Evolutionary conservation across 1,140 invertebrate species (phyloP).

Genomic region (Drosophila parvula): DNA sequence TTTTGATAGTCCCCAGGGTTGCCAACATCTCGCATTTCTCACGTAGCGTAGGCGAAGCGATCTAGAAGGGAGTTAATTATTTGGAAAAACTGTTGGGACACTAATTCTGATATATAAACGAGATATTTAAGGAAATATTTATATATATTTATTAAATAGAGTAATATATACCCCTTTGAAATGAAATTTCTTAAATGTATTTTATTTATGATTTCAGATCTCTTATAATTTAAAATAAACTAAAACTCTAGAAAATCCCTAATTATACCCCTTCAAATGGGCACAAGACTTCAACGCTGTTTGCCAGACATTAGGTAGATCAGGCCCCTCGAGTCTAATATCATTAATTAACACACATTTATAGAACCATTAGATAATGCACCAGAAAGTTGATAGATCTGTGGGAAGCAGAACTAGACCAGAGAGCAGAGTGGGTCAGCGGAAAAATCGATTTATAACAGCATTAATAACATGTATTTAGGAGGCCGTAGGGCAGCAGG

Average conservation of each 20-base stretch:
- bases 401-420: constrained; percentile 48
- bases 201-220: background rate
- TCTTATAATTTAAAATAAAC: background rate
- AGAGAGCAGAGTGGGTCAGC: constrained; percentile 51
- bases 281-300: background rate
- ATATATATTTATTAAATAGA: too few relatives aligned
- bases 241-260: background rate
- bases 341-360: constrained; percentile 65
- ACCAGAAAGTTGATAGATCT: constrained; percentile 26
- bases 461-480: constrained; percentile 74
- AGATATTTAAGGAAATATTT: background rate
- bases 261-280: background rate
- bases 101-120: background rate
- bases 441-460: constrained; percentile 59
- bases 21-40: constrained; percentile 20
- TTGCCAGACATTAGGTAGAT: constrained; percentile 19
- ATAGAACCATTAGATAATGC: constrained; percentile 62
- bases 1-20: constrained; percentile 36
- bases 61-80: background rate
- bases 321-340: constrained; percentile 22
- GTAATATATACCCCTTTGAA: background rate
- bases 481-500: constrained; percentile 26
- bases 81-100: background rate
- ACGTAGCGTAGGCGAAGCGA: background rate
- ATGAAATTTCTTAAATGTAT: background rate